Base-by-base conservation (phyloP, 2,797 vertebrate species). In the Phalloptychus januarius region DNA sequence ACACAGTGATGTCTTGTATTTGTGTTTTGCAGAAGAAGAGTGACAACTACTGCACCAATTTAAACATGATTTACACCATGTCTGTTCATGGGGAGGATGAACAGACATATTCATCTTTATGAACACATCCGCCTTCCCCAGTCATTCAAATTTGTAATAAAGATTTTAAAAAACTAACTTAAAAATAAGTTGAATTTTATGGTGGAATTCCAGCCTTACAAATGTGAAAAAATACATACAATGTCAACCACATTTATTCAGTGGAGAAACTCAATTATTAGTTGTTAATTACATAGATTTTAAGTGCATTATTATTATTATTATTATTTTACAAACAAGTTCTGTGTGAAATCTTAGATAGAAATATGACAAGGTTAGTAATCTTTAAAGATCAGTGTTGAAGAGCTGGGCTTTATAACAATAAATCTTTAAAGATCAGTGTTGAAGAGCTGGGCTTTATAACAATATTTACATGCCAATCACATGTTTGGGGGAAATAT, bases 1-100 rank as follows among this genome's bases (percentile, higher is more conserved):
- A 74, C 76, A 76, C 83, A 84, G 69, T 75, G 13, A 79, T 79
- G 79, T 86, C 61, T 48, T 71, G 65, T 33, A 48, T 48, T 40
- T 15, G 42, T 79, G 79, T 76, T 71, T 38, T 40, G 20, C 36
- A 67, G 8, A 1, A 44, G 31, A 36, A 74, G 36, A 67, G 31
- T 28, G 42, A 28, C 79, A 85, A 84, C 36, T 76, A 75, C 15
- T 61, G 15, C 18, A 15, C 28, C 54, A 28, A 28, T 28, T 70
- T 11, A 45, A 70, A 42, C 23, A 40, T 42, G 38, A 42, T 44
- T 44, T 42, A 69, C 2, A 42, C 31, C n/a, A 16, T n/a, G 6
- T 45, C 67, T 70, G 67, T 44, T 10, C 18, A 16, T 16, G 6
- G 5, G 15, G 31, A 33, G 15, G 58, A 61, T 33, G 31, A 18